Evolutionary conservation across 1,140 invertebrate species (phyloP).

Genomic region (Hyposmocoma kahamanoa): DNA sequence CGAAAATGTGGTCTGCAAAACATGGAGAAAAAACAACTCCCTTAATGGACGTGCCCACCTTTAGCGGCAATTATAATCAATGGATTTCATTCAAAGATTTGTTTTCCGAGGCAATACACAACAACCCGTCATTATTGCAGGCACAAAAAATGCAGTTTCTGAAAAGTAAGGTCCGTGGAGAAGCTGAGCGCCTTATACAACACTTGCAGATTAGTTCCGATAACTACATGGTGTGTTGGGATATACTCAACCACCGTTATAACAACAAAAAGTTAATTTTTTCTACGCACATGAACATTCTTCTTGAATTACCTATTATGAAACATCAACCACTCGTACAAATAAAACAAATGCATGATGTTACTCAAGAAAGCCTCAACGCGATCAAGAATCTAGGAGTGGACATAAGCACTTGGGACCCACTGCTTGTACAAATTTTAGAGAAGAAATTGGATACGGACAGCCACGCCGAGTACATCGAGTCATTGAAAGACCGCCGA

Average conservation of each 20-base stretch:
- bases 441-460: neutral
- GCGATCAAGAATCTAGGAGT: neutral
- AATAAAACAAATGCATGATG: neutral
- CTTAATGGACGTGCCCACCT: neutral
- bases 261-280: neutral
- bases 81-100: slow-evolving; percentile 7
- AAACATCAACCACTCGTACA: neutral
- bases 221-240: neutral
- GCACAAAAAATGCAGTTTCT: slow-evolving; percentile 7
- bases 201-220: neutral
- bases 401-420: neutral
- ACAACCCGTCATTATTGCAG: neutral
- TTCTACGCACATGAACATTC: neutral
- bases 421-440: neutral
- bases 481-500: slow-evolving; percentile 1
- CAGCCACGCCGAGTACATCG: neutral
- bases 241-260: neutral
- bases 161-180: slow-evolving; percentile 4
- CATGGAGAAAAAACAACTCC: slow-evolving; percentile 1
- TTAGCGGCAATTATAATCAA: neutral
- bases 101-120: slow-evolving; percentile 2
- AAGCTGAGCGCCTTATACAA: slow-evolving; percentile 1
- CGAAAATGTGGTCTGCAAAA: slow-evolving; percentile 5
- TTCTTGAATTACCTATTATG: neutral
- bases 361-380: neutral